Evolutionary conservation across 1,140 invertebrate genomes (phyloP), one percentile per base, ranked within the genome.

Genomic region (Araneus ventricosus): DNA sequence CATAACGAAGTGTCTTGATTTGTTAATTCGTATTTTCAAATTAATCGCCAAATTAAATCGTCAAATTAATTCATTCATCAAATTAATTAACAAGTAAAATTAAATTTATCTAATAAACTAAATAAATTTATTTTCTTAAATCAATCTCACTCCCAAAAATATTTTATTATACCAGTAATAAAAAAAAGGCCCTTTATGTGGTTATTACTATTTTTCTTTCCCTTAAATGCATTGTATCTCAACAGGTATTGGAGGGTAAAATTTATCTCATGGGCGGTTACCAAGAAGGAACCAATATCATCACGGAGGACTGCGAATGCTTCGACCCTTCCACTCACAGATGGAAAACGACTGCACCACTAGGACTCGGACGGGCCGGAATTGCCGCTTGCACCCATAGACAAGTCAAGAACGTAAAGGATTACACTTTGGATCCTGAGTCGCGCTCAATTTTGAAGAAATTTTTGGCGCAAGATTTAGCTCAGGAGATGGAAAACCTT

Each of bases 231-330:
- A 52, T 52, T 52, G 10, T 52, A 52, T 52, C 5, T 5, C 17
- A 37, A 75, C 30, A 75, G 70, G 70, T 75, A 30, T 20, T 75
- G 70, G 70, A 75, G 37, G 34, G 34, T 22, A 84, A 84, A 45
- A 84, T 84, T 20, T 84, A 84, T 14, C 39, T 84, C 1, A n/a
- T 84, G 24, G 80, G 80, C 6, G 80, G 80, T 52, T 84, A 52
- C 39, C 4, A 84, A 1, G 80, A 84, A 10, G 80, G 22, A 27
- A 14, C 10, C 2, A 22, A 84, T 22, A 84, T 7, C 24, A 84
- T 24, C 7, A 52, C 80, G 10, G 80, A 45, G 1, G 45, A 84
- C 10, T 41, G 22, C 7, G 80, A 84, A 4, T 84, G 10, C 27
- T 84, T 45, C 39, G 39, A 84, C 17, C 80, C 80, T 3, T 10